phyloP scores from a whole-genome alignment of 2,113 vertebrate species.

The Nyctibius bracteatus region DNA sequence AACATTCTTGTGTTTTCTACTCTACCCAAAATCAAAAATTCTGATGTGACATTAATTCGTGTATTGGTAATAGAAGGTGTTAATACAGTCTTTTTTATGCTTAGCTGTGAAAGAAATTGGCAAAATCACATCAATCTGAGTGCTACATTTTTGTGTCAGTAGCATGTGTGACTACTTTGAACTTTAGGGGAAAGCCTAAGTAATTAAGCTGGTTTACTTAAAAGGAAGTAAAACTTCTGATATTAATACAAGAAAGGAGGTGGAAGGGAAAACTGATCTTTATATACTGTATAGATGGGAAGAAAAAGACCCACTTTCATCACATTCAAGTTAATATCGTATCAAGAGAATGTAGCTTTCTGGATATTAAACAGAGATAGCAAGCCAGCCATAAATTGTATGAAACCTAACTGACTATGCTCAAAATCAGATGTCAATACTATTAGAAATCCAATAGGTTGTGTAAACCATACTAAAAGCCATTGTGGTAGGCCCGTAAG shows the following conservation, averaged over 20 bases:
- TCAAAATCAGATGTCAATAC: background rate
- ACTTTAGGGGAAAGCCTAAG: background rate
- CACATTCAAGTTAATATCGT: background rate
- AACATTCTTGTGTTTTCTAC: background rate
- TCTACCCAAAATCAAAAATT: background rate
- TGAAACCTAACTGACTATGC: background rate
- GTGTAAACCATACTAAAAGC: background rate
- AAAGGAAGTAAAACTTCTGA: background rate
- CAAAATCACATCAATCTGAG: background rate
- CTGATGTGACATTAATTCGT: background rate
- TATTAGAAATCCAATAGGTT: background rate
- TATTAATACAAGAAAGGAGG: background rate
- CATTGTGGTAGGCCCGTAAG: fast-evolving
- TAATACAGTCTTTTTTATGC: background rate
- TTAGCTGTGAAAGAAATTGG: background rate
- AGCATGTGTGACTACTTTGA: background rate
- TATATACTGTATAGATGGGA: background rate
- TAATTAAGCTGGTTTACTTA: background rate
- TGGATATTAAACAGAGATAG: background rate
- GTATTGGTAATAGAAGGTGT: background rate
- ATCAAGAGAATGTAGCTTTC: background rate
- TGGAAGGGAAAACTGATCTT: background rate
- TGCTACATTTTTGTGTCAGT: background rate
- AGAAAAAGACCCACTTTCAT: background rate
- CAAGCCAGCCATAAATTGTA: background rate